Evolutionary conservation across 1,140 invertebrate genomes (phyloP).

Genomic region (Neodiprion lecontei): DNA sequence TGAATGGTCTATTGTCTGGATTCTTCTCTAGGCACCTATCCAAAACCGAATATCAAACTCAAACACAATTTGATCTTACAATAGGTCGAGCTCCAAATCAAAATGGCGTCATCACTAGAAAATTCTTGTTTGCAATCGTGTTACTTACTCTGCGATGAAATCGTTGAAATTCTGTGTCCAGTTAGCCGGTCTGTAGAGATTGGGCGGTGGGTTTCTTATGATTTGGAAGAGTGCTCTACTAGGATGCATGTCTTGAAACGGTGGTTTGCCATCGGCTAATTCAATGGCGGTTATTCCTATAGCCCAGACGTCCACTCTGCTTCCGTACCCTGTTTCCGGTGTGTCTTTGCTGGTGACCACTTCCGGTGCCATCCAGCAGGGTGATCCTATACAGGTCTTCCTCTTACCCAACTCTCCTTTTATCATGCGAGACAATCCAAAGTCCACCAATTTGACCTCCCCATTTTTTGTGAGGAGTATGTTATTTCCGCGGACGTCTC

Average conservation of each 20-base stretch:
- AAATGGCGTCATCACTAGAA: neutral
- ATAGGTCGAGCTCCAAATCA: neutral
- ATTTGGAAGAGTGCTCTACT: slow-evolving; percentile 88
- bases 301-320: slow-evolving; percentile 88
- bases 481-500: slow-evolving; percentile 87
- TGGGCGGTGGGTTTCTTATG: slow-evolving; percentile 85
- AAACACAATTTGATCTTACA: neutral
- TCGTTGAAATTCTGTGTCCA: slow-evolving; percentile 84
- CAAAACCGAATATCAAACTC: neutral
- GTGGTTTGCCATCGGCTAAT: slow-evolving; percentile 86
- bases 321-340: slow-evolving; percentile 67
- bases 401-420: slow-evolving; percentile 75
- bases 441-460: slow-evolving; percentile 84
- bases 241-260: slow-evolving; percentile 85
- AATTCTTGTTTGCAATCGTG: neutral
- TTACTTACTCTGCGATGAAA: slow-evolving; percentile 80
- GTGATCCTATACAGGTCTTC: slow-evolving; percentile 81
- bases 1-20: slow-evolving; percentile 86
- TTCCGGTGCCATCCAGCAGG: slow-evolving; percentile 93
- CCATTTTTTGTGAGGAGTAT: slow-evolving; percentile 85
- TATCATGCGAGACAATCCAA: slow-evolving; percentile 82
- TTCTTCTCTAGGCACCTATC: slow-evolving; percentile 89
- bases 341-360: slow-evolving; percentile 64
- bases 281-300: slow-evolving; percentile 92
- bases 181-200: slow-evolving; percentile 73